phyloP scores from a whole-genome alignment of 2,888 invertebrate genomes.

The Malachius bipustulatus region DNA sequence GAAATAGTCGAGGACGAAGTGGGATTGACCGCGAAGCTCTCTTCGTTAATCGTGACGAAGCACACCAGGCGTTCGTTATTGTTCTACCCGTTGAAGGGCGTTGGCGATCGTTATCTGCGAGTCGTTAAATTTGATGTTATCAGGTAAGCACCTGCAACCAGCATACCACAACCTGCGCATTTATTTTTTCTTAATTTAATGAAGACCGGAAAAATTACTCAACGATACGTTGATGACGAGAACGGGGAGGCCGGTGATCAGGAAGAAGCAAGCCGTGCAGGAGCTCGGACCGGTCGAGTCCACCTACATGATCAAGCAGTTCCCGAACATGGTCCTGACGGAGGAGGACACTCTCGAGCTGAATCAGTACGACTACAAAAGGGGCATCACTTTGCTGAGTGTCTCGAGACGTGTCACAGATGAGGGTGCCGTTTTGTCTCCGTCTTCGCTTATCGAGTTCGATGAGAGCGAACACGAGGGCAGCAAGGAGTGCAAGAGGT shows the following conservation, averaged over 20 bases:
- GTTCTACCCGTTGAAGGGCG: slow-evolving; percentile 25
- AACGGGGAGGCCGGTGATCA: not conserved
- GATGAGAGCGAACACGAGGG: not conserved
- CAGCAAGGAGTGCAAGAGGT: not conserved
- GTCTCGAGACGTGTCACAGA: not conserved
- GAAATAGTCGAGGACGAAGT: slow-evolving; percentile 23
- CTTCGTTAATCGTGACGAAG: slow-evolving; percentile 18
- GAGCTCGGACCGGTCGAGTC: not conserved
- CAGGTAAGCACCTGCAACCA: no score
- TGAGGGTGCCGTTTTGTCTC: not conserved
- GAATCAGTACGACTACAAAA: not conserved
- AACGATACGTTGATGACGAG: not conserved
- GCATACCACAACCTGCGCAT: no score
- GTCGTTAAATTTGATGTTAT: slow-evolving; percentile 19
- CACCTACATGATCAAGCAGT: not conserved
- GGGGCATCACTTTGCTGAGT: not conserved
- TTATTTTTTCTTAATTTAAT: no score
- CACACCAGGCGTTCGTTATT: slow-evolving; percentile 16
- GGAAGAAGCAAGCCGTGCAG: not conserved
- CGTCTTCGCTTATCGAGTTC: not conserved
- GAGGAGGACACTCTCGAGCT: not conserved
- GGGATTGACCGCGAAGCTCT: slow-evolving; percentile 23
- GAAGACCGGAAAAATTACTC: not conserved
- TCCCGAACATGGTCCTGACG: not conserved
- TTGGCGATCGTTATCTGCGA: slow-evolving; percentile 19